Evolutionary conservation across 2,797 vertebrate genomes (phyloP).

Genomic region (Sebastes goodei): DNA sequence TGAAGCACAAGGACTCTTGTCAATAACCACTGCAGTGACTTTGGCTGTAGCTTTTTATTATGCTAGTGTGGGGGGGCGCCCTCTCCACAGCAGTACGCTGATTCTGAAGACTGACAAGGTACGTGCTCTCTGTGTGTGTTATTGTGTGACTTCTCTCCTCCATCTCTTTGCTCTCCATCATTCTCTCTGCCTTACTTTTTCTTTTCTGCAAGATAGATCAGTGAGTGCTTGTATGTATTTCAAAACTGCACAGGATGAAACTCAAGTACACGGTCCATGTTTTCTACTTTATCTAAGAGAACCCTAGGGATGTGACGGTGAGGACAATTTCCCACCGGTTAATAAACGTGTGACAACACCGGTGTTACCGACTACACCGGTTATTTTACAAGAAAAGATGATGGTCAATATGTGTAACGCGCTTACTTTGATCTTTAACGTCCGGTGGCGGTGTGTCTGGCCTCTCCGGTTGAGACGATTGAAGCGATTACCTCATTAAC

Average conservation of each 20-base stretch:
- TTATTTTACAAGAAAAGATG: too few species aligned
- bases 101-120: constrained; percentile 97
- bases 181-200: constrained; percentile 4
- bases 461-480: too few species aligned
- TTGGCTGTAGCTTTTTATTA: constrained; percentile 89
- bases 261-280: not conserved
- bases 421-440: too few species aligned
- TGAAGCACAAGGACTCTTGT: constrained; percentile 79
- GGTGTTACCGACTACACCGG: too few species aligned
- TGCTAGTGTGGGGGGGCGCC: constrained; percentile 89
- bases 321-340: too few species aligned
- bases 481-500: too few species aligned
- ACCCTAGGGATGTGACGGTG: too few species aligned
- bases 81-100: constrained; percentile 98
- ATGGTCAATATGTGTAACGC: too few species aligned
- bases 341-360: too few species aligned
- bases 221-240: not conserved
- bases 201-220: not conserved
- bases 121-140: constrained; percentile 82
- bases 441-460: too few species aligned
- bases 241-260: not conserved
- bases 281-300: not conserved
- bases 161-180: constrained; percentile 12
- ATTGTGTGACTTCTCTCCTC: constrained; percentile 42
- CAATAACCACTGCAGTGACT: constrained; percentile 89